These are phyloP conservation scores for Hyposmocoma kahamanoa DNA, from an alignment of 1,140 invertebrate species.

Conservation along the genomic window DNA sequence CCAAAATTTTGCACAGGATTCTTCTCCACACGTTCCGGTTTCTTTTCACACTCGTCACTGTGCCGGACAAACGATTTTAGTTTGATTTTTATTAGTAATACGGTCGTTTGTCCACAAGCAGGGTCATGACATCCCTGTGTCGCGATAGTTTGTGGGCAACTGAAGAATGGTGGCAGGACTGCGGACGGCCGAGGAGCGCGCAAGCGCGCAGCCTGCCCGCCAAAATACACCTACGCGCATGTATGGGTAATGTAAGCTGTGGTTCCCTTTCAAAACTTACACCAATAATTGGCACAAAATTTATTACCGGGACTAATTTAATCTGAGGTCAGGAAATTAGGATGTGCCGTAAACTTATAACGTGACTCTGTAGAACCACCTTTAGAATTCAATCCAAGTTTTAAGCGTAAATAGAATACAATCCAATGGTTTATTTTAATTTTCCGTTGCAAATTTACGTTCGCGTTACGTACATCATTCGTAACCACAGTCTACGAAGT, in stretches of 20 bases:
- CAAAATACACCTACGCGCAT: conserved; percentile 62
- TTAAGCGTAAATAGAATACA: background rate
- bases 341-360: conserved; percentile 8
- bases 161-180: conserved; percentile 68
- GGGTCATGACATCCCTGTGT: conserved; percentile 21
- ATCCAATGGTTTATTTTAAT: background rate
- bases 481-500: no score
- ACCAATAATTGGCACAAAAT: conserved; percentile 20
- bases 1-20: conserved; percentile 15
- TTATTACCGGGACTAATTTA: background rate
- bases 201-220: conserved; percentile 55
- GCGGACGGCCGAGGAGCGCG: conserved; percentile 47
- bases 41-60: conserved; percentile 29
- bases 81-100: conserved; percentile 46
- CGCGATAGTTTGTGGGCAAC: conserved; percentile 42
- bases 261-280: conserved; percentile 43
- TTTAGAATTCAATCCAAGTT: background rate
- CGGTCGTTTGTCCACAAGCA: conserved; percentile 28
- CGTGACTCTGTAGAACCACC: background rate
- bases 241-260: conserved; percentile 44
- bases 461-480: background rate
- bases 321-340: background rate
- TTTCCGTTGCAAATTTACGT: background rate
- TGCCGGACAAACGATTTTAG: conserved; percentile 24
- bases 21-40: conserved; percentile 11